A percentile compares a stretch with the other conserved stretches of the same genome.
Conservation (phyloP, 2,113 vertebrate genomes). For the Rhea americana region DNA sequence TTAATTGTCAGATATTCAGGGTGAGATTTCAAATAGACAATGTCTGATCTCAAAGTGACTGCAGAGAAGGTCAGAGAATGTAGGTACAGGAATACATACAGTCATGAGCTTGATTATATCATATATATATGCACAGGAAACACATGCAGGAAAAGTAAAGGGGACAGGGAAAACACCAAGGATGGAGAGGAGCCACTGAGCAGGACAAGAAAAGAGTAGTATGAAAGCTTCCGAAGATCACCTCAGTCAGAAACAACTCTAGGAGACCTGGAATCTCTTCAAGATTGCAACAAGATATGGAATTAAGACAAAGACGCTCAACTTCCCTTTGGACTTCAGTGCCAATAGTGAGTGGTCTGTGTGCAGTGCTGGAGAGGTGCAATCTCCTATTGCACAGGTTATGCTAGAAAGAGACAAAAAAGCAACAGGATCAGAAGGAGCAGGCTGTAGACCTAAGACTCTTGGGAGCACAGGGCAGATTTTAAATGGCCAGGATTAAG, state of each 20-base stretch:
- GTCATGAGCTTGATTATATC: neutral
- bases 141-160: neutral
- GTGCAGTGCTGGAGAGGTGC: neutral
- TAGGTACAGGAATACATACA: neutral
- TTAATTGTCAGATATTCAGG: neutral
- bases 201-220: neutral
- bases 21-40: neutral
- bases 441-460: neutral
- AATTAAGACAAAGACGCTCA: neutral
- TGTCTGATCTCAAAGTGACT: neutral
- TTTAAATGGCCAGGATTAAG: neutral
- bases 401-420: neutral
- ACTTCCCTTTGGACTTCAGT: neutral
- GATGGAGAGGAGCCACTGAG: neutral
- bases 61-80: neutral
- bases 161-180: neutral
- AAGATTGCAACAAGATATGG: neutral
- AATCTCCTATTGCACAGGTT: neutral
- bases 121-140: neutral
- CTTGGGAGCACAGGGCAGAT: neutral
- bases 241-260: neutral
- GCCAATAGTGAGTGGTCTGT: neutral
- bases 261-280: neutral
- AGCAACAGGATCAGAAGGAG: neutral
- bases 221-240: neutral